phyloP scores from a whole-genome alignment of 2,888 invertebrate genomes.

The Stenodema calcarata region DNA sequence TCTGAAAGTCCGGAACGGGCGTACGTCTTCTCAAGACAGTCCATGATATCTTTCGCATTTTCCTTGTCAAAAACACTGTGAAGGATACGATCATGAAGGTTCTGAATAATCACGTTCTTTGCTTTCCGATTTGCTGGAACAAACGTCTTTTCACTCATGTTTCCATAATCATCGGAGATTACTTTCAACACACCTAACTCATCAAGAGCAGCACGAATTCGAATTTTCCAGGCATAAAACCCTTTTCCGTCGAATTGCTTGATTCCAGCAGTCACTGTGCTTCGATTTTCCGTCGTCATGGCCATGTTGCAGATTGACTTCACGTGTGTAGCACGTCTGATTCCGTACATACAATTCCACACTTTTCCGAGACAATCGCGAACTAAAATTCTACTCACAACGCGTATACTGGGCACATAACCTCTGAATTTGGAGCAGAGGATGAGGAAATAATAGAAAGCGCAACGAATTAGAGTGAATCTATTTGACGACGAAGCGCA shows the following conservation, averaged over 20 bases:
- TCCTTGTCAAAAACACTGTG: constrained; percentile 3
- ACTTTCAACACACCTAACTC: not conserved
- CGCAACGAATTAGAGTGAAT: too few species aligned
- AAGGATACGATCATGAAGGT: constrained; percentile 13
- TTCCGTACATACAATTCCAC: not conserved
- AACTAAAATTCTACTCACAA: not conserved
- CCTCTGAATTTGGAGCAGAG: not conserved
- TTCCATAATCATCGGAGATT: not conserved
- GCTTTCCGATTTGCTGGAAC: not conserved
- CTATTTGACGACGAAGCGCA: too few species aligned
- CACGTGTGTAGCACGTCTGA: not conserved
- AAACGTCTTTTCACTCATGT: not conserved
- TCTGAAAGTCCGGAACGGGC: constrained; percentile 24
- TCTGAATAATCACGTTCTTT: not conserved
- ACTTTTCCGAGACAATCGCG: not conserved
- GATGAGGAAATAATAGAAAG: too few species aligned
- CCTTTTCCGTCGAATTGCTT: constrained; percentile 27
- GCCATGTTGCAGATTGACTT: not conserved
- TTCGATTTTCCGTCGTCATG: constrained; percentile 4
- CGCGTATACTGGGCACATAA: constrained; percentile 14
- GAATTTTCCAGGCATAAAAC: constrained; percentile 20
- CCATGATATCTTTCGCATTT: constrained; percentile 25
- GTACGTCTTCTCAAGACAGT: not conserved
- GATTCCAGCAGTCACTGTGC: not conserved
- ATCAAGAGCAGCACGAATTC: constrained; percentile 8